Conservation (phyloP, 2,797 vertebrate genomes). For the Pelobates cultripes region DNA sequence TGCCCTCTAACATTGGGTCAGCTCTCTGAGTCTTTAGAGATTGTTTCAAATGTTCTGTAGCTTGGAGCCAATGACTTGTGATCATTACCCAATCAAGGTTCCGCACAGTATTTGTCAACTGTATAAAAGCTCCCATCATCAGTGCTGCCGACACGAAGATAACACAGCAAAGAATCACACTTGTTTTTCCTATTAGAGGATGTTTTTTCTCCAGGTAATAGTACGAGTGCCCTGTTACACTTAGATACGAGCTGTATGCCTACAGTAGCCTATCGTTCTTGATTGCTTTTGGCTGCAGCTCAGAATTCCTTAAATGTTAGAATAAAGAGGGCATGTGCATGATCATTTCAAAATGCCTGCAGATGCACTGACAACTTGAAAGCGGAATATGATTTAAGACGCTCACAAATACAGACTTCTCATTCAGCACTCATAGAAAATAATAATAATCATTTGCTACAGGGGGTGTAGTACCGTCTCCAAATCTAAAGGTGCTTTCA, state of each 20-base stretch:
- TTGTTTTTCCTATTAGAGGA: slow-evolving; percentile 42
- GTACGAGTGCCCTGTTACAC: not conserved
- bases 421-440: not conserved
- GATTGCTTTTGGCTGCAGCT: slow-evolving; percentile 32
- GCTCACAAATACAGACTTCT: not conserved
- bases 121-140: slow-evolving; percentile 33
- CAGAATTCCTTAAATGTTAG: slow-evolving; percentile 25
- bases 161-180: slow-evolving; percentile 11
- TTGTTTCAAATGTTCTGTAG: slow-evolving; percentile 42
- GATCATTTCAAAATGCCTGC: not conserved
- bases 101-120: slow-evolving; percentile 31
- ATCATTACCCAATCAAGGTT: slow-evolving; percentile 46
- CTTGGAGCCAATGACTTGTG: slow-evolving; percentile 11
- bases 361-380: not conserved
- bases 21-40: slow-evolving; percentile 13
- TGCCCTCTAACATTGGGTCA: slow-evolving; percentile 6
- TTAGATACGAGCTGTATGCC: slow-evolving; percentile 18
- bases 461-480: no score
- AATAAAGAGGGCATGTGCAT: slow-evolving; percentile 1
- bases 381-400: not conserved
- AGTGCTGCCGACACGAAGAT: slow-evolving; percentile 13
- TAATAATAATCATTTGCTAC: no score
- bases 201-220: slow-evolving; percentile 51
- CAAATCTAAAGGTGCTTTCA: no score
- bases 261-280: slow-evolving; percentile 4